Evolutionary conservation across 2,888 invertebrate genomes (phyloP).

Genomic region (Luperina nickerlii): DNA sequence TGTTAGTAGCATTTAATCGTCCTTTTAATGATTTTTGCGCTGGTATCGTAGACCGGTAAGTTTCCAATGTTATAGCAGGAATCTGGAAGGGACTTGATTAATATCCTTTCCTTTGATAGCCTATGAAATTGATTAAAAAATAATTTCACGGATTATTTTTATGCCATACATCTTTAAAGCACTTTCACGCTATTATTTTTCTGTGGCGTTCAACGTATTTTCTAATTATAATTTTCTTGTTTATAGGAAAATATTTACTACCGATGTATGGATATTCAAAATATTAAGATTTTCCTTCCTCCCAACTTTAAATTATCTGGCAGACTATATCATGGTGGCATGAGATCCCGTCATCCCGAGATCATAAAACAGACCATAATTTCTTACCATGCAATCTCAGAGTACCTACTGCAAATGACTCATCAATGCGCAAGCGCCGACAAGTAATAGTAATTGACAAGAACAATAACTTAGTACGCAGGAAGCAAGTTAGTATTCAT

Average conservation of each 20-base stretch:
- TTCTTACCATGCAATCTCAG: neutral
- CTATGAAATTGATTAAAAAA: conserved; percentile 48
- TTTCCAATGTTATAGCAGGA: conserved; percentile 17
- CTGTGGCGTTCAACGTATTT: neutral
- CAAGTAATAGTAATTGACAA: conserved; percentile 49
- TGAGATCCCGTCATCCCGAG: neutral
- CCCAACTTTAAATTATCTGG: neutral
- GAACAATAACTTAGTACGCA: conserved; percentile 58
- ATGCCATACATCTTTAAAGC: neutral
- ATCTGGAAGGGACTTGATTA: conserved; percentile 15
- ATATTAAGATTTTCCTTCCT: neutral
- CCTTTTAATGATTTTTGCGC: conserved; percentile 41
- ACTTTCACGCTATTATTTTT: conserved; percentile 5
- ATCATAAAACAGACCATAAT: neutral
- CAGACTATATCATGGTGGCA: neutral
- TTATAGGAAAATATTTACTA: neutral
- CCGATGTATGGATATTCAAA: neutral
- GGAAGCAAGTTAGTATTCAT: conserved; percentile 65
- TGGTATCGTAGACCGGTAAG: conserved; percentile 18
- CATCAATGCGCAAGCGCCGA: conserved; percentile 32
- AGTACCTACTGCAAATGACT: conserved; percentile 22
- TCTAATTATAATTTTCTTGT: neutral
- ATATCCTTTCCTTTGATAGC: conserved; percentile 14
- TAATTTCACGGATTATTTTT: conserved; percentile 29
- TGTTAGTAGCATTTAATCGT: conserved; percentile 47